Evolutionary conservation across 2,113 vertebrate genomes (phyloP).

Genomic region (Chaetura pelagica): DNA sequence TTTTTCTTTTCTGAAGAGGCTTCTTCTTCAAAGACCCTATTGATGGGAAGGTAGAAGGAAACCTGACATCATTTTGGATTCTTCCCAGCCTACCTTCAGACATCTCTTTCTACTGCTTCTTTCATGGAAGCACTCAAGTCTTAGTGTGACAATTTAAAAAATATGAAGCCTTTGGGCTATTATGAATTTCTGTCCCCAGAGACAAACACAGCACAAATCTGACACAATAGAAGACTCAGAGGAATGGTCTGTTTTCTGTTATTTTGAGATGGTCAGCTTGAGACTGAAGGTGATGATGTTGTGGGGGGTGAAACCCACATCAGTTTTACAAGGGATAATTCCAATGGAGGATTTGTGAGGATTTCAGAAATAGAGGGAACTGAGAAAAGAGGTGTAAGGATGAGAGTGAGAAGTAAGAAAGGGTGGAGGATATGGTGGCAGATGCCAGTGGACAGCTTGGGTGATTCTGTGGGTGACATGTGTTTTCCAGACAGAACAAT

Average conservation of each 20-base stretch:
- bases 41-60: conserved; percentile 68
- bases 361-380: neutral
- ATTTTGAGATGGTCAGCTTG: neutral
- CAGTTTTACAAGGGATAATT: neutral
- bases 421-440: conserved; percentile 38
- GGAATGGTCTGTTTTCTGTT: conserved; percentile 14
- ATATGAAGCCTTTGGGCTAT: conserved; percentile 49
- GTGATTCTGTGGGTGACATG: conserved; percentile 60
- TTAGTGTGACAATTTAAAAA: conserved; percentile 63
- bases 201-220: conserved; percentile 12
- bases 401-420: neutral
- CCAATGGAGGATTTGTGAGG: neutral
- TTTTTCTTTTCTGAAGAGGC: conserved; percentile 39
- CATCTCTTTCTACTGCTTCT: conserved; percentile 57
- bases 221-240: neutral
- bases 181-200: conserved; percentile 48
- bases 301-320: neutral
- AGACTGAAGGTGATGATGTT: neutral
- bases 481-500: conserved; percentile 72
- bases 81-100: conserved; percentile 61
- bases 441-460: conserved; percentile 67
- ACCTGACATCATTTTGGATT: conserved; percentile 67
- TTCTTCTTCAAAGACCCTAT: conserved; percentile 49
- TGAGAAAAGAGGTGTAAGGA: neutral
- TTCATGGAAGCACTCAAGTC: conserved; percentile 48